Conservation (phyloP, 2,113 vertebrate species). For the Lethenteron reissneri region DNA sequence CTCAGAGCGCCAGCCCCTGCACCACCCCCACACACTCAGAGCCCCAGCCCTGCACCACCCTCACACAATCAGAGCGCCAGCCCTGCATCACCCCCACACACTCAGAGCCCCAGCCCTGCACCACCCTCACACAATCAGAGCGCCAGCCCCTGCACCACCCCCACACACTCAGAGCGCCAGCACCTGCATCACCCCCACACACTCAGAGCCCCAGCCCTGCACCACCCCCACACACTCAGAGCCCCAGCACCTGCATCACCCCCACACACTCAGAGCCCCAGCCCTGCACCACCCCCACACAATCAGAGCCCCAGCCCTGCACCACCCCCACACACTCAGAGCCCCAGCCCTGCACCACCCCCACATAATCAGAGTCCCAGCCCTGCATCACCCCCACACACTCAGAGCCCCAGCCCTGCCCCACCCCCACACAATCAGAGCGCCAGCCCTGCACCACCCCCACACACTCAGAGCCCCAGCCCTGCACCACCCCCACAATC, state of each 20-base stretch:
- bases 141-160: no score
- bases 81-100: no score
- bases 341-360: not conserved
- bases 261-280: not conserved
- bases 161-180: not conserved
- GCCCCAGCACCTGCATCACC: not conserved
- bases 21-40: no score
- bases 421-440: not conserved
- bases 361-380: no score
- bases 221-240: not conserved
- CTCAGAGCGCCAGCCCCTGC: no score
- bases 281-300: not conserved
- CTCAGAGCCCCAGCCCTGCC: constrained; percentile 11
- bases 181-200: not conserved
- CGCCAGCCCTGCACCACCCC: not conserved
- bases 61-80: no score
- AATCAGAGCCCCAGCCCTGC: not conserved
- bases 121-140: not conserved
- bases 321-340: no score
- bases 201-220: not conserved
- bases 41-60: no score
- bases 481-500: not conserved
- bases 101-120: not conserved
- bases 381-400: no score
- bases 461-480: not conserved